phyloP scores from a whole-genome alignment of 1,140 invertebrate genomes.

The Lasioglossum albipes region DNA sequence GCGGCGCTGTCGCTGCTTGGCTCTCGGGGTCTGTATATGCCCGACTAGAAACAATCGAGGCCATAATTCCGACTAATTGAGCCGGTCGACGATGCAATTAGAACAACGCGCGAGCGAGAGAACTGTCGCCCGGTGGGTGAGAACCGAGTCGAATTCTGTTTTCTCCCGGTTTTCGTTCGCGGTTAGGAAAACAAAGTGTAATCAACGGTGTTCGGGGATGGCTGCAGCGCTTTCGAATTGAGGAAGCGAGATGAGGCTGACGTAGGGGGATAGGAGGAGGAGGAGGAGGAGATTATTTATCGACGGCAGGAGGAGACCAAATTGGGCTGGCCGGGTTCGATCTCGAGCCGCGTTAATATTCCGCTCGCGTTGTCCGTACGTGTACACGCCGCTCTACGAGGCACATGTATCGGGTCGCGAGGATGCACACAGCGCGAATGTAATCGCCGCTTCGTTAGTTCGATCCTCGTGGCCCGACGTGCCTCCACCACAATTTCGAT shows the following conservation, averaged over 20 bases:
- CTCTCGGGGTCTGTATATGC: background rate
- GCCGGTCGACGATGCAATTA: slow-evolving; percentile 47
- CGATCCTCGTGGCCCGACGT: slow-evolving; percentile 14
- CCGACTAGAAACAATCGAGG: slow-evolving; percentile 52
- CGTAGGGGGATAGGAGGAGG: no score
- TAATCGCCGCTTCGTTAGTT: slow-evolving; percentile 25
- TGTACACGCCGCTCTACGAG: slow-evolving; percentile 3
- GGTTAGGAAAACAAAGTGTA: background rate
- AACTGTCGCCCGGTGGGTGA: background rate
- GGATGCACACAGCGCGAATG: slow-evolving; percentile 35
- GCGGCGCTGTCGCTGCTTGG: slow-evolving; percentile 19
- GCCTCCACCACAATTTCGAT: slow-evolving; percentile 4
- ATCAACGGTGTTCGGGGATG: background rate
- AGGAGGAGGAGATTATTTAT: background rate
- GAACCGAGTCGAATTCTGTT: background rate
- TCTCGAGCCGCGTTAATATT: slow-evolving; percentile 43
- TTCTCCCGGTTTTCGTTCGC: background rate
- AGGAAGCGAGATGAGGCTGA: no score
- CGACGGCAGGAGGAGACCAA: slow-evolving; percentile 19
- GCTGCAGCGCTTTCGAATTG: no score
- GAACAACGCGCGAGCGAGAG: slow-evolving; percentile 15
- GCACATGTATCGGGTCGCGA: slow-evolving; percentile 8
- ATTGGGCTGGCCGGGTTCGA: slow-evolving; percentile 30
- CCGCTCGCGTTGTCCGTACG: slow-evolving; percentile 32
- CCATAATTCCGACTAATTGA: slow-evolving; percentile 55